Conservation (phyloP, 1,140 invertebrate genomes). For the Fopius arisanus region DNA sequence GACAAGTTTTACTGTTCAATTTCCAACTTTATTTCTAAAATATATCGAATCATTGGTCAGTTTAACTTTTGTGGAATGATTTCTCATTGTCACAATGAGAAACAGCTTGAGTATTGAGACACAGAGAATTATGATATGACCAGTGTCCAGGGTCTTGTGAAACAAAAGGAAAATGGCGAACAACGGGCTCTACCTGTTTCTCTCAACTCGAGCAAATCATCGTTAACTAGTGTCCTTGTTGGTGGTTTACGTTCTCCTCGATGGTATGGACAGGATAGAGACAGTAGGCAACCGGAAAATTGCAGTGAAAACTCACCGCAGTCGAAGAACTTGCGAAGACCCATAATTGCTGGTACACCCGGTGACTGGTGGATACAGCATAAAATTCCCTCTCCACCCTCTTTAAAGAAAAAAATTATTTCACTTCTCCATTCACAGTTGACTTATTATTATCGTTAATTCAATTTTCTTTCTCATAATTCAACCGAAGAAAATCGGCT, state of each 20-base stretch:
- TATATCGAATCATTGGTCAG: neutral
- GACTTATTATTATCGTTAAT: neutral
- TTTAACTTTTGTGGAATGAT: neutral
- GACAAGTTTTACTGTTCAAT: conserved; percentile 18
- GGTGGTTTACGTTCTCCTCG: neutral
- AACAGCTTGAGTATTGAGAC: neutral
- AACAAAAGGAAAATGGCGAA: neutral
- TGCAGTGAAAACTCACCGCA: conserved; percentile 5
- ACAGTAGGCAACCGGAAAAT: neutral
- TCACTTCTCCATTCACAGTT: neutral
- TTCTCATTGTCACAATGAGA: neutral
- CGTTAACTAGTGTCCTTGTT: conserved; percentile 11
- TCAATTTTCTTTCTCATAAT: neutral
- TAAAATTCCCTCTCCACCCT: neutral
- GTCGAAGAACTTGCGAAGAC: neutral
- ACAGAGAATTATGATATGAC: neutral
- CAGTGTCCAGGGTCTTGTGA: neutral
- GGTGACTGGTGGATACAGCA: neutral
- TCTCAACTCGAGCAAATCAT: conserved; percentile 3
- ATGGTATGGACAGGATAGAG: neutral
- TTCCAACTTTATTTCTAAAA: neutral
- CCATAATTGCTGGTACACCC: neutral
- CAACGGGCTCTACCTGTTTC: neutral
- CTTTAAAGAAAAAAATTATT: neutral
- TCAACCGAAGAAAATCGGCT: neutral